Evolutionary conservation across 2,797 vertebrate genomes (phyloP).

Genomic region (Pseudotriccus pelzelni): DNA sequence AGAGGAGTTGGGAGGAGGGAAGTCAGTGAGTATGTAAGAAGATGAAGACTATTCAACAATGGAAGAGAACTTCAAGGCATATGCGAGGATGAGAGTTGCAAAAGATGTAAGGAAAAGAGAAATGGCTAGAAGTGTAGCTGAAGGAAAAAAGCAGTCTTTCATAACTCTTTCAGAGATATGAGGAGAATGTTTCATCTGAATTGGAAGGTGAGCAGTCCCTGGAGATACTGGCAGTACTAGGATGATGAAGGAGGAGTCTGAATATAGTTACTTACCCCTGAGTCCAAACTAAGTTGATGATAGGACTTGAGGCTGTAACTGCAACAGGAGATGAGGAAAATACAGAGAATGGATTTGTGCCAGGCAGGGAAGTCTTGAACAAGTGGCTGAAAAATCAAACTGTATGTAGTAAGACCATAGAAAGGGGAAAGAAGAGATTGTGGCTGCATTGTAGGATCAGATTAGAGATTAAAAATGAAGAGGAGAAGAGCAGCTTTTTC

Average conservation of each 20-base stretch:
- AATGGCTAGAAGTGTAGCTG: neutral
- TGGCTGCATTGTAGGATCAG: neutral
- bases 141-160: neutral
- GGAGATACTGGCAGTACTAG: neutral
- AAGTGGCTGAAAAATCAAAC: neutral
- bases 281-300: neutral
- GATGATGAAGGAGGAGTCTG: neutral
- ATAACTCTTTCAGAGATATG: neutral
- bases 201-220: neutral
- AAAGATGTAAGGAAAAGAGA: neutral
- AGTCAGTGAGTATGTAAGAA: neutral
- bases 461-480: neutral
- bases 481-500: neutral
- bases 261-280: neutral
- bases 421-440: neutral
- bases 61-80: neutral
- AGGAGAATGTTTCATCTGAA: neutral
- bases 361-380: neutral
- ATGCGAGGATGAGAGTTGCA: neutral
- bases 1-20: neutral
- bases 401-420: neutral
- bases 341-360: neutral
- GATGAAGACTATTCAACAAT: neutral
- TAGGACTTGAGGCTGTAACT: neutral
- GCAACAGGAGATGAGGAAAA: neutral